Evolutionary conservation across 2,113 vertebrate species (phyloP), one percentile per base, ranked within the genome.

Genomic region (Trichomycterus rosablanca): DNA sequence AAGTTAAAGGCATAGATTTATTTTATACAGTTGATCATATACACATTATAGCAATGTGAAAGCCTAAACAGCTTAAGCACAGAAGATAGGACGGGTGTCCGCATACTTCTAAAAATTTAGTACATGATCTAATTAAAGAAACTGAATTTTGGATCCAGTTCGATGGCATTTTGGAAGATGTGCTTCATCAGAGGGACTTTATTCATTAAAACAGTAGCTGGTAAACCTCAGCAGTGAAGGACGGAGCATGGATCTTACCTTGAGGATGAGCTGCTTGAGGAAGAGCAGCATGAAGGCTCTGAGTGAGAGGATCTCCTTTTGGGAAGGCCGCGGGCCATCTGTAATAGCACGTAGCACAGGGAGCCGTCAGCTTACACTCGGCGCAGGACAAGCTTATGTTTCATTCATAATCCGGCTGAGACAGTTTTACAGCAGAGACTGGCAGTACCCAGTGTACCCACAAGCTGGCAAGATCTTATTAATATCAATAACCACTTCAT

Each of bases 241-340:
- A n/a, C n/a, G n/a, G n/a, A n/a, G n/a, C n/a, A n/a, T 1, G 18
- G 3, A 35, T 46, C 40, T 83, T 91, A 97, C 95, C 93, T 98
- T 98, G 61, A 98, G 76, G 76, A 97, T 97, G 60, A 98, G 93
- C 72, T 97, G 95, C 83, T 98, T 98, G 79, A 98, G 86, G 81
- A 98, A 97, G 71, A 97, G 91, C 67, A 98, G 89, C 91, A 98
- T 97, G 83, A 97, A 97, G 0, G 93, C 94, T 44, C 95, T 87
- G 63, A 97, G 81, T 40, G 94, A 97, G 83, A 93, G 73, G 11
- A 98, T 90, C 88, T 98, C 95, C 81, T 97, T 97, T 77, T 96
- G 93, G 63, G 89, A 91, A 45, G 93, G 95, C 43, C 94, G 86
- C 24, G 91, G 92, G 69, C 94, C 95, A 84, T 96, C 95, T 98